Percentiles rank a stretch among this genome's conserved stretches.
phyloP scores from a whole-genome alignment of 2,113 vertebrate species.

The Oxygymnocypris stewartii region DNA sequence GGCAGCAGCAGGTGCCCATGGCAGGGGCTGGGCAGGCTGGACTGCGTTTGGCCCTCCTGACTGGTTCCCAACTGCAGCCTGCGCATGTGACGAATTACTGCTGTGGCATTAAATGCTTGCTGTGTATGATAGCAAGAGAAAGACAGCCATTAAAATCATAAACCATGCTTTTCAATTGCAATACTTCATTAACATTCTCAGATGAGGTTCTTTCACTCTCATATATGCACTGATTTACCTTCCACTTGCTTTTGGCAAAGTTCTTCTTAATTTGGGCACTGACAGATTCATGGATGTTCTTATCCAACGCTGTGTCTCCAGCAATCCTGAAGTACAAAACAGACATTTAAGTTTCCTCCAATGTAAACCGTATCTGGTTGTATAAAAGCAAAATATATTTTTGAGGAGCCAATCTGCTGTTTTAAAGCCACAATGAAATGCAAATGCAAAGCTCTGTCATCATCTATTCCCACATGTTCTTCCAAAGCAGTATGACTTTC shows the following conservation, averaged over 20 bases:
- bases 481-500: neutral
- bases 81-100: conserved; percentile 95
- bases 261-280: conserved; percentile 98
- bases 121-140: conserved; percentile 59
- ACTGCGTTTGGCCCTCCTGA: conserved; percentile 80
- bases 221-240: conserved; percentile 75
- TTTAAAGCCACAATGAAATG: neutral
- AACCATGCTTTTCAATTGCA: neutral
- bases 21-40: conserved; percentile 69
- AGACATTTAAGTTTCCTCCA: neutral
- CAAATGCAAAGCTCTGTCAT: neutral
- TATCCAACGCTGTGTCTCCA: conserved; percentile 93
- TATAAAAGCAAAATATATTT: conserved; percentile 4
- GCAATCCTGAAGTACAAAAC: conserved; percentile 82
- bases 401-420: neutral
- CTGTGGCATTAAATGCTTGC: conserved; percentile 99
- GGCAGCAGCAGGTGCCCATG: conserved; percentile 70
- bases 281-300: conserved; percentile 98
- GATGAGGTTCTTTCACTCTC: neutral
- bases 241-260: conserved; percentile 99
- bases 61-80: conserved; percentile 91
- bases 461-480: neutral
- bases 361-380: conserved; percentile 9
- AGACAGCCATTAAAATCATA: neutral
- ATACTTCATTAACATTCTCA: neutral